phyloP scores from a whole-genome alignment of 1,140 invertebrate genomes.

The Episyrphus balteatus region DNA sequence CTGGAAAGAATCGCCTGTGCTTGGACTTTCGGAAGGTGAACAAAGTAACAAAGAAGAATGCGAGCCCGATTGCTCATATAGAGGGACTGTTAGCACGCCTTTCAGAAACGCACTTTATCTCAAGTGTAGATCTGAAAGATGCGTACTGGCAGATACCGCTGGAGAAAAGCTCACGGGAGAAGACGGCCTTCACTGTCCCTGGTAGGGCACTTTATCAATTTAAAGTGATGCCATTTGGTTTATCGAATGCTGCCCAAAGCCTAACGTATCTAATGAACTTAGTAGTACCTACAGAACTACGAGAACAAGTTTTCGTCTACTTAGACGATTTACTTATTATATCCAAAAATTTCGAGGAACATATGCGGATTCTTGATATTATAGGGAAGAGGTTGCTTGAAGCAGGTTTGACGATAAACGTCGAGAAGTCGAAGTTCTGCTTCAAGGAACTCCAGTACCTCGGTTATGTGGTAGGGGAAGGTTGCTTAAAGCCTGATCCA shows the following conservation, averaged over 20 bases:
- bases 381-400: too few species aligned
- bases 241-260: conserved; percentile 7
- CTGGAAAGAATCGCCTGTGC: too few species aligned
- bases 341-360: conserved; percentile 5
- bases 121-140: too few species aligned
- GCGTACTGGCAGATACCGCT: conserved; percentile 9
- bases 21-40: conserved; percentile 24
- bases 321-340: conserved; percentile 9
- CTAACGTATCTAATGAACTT: conserved; percentile 8
- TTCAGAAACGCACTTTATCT: too few species aligned
- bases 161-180: conserved; percentile 14
- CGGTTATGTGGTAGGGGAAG: conserved; percentile 15
- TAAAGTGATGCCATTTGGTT: conserved; percentile 14
- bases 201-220: conserved; percentile 25
- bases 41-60: conserved; percentile 12
- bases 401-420: too few species aligned
- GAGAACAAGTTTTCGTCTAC: conserved; percentile 10
- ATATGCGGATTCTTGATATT: too few species aligned
- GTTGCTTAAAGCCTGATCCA: conserved; percentile 2
- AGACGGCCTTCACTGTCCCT: too few species aligned
- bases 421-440: too few species aligned
- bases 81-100: too few species aligned
- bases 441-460: too few species aligned
- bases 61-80: too few species aligned
- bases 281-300: conserved; percentile 32